These are phyloP conservation scores for Zootermopsis nevadensis DNA, from an alignment of 2,888 invertebrate species.

Conservation along the genomic window DNA sequence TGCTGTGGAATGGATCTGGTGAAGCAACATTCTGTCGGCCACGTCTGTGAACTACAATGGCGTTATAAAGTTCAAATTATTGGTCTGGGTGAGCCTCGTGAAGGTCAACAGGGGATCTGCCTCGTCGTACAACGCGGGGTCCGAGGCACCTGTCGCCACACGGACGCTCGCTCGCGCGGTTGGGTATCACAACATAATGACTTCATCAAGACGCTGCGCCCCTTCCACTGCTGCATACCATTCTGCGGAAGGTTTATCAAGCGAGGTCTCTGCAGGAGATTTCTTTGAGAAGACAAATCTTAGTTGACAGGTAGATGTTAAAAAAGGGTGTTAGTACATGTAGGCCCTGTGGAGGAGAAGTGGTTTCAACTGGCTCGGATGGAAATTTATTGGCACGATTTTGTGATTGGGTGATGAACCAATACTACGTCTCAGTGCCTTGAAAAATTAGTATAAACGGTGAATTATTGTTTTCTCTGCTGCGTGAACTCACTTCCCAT, in stretches of 20 bases:
- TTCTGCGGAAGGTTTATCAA: background rate
- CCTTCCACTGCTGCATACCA: background rate
- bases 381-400: too few species aligned
- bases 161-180: conserved; percentile 8
- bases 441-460: too few species aligned
- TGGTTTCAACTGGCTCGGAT: too few species aligned
- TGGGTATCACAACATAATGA: conserved; percentile 25
- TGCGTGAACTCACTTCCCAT: too few species aligned
- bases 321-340: too few species aligned
- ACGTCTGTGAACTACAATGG: conserved; percentile 7
- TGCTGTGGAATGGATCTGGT: background rate
- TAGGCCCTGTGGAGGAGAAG: too few species aligned
- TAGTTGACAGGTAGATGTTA: too few species aligned
- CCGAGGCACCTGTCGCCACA: conserved; percentile 23
- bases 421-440: too few species aligned
- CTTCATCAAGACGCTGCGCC: conserved; percentile 24
- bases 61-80: conserved; percentile 30
- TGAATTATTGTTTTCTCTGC: too few species aligned
- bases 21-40: background rate
- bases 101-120: conserved; percentile 21
- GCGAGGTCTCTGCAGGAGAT: too few species aligned
- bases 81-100: conserved; percentile 8
- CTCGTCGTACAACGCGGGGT: conserved; percentile 5
- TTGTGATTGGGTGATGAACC: too few species aligned
- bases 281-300: too few species aligned